These are phyloP conservation scores for Sinotaia quadrata DNA, from an alignment of 2,888 invertebrate genomes.

Conservation along the genomic window DNA sequence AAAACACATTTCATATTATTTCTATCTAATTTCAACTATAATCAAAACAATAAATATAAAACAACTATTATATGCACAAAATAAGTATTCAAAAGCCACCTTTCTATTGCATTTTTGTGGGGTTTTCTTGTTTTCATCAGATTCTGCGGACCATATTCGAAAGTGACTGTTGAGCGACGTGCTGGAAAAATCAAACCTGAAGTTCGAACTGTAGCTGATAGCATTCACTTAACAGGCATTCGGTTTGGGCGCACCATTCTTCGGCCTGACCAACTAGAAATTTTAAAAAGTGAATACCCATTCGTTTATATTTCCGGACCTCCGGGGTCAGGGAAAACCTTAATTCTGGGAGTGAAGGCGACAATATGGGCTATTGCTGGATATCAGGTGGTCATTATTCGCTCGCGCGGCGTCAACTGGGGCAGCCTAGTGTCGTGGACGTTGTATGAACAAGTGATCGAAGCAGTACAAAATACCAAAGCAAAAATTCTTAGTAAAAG, in stretches of 20 bases:
- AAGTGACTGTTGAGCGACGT: neutral
- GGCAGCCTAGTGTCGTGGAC: slow-evolving; percentile 18
- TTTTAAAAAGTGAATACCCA: neutral
- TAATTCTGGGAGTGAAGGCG: slow-evolving; percentile 20
- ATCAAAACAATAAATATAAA: no score
- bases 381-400: slow-evolving; percentile 8
- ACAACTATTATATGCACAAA: no score
- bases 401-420: slow-evolving; percentile 6
- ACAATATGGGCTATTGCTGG: slow-evolving; percentile 12
- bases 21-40: no score
- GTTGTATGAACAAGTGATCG: slow-evolving; percentile 3
- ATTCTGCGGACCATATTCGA: slow-evolving; percentile 6
- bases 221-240: slow-evolving; percentile 16
- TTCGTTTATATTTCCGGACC: slow-evolving; percentile 21
- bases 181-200: neutral
- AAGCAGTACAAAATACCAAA: neutral
- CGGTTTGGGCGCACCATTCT: slow-evolving; percentile 8
- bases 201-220: slow-evolving; percentile 12
- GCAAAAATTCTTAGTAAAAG: no score
- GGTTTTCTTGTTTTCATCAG: neutral
- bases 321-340: slow-evolving; percentile 22
- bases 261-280: slow-evolving; percentile 3
- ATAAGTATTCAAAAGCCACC: no score
- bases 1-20: no score
- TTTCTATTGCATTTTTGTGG: no score